A percentile compares a stretch with the other conserved stretches of the same genome.
Conservation (phyloP, 2,797 vertebrate species). For the Centropyge bicolor region DNA sequence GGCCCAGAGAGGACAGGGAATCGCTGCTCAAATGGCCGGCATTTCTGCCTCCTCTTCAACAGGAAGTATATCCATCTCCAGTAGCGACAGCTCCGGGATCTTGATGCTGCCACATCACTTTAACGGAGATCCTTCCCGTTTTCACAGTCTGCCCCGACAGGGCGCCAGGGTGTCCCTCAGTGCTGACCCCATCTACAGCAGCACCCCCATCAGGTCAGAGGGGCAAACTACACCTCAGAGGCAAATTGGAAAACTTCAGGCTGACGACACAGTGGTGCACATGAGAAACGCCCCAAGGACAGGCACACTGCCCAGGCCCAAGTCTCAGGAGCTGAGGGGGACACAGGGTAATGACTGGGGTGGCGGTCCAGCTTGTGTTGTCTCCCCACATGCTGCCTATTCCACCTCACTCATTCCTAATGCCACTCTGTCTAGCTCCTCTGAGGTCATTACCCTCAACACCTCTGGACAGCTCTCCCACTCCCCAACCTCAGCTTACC, state of each 20-base stretch:
- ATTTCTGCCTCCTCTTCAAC: constrained; percentile 90
- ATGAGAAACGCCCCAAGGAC: constrained; percentile 83
- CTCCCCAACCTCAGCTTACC: constrained; percentile 63
- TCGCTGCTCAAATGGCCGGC: constrained; percentile 95
- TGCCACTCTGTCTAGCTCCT: constrained; percentile 90
- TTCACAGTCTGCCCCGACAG: constrained; percentile 93
- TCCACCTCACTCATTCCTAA: constrained; percentile 94
- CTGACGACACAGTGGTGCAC: constrained; percentile 85
- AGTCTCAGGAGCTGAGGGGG: constrained; percentile 90
- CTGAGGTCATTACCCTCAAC: constrained; percentile 91
- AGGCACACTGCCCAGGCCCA: constrained; percentile 84
- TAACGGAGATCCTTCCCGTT: constrained; percentile 86
- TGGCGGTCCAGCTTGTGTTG: constrained; percentile 87
- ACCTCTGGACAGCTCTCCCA: constrained; percentile 77
- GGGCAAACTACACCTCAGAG: constrained; percentile 73
- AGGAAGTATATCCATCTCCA: constrained; percentile 91
- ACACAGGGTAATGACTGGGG: constrained; percentile 82
- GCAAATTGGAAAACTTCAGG: constrained; percentile 87
- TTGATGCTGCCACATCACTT: constrained; percentile 84
- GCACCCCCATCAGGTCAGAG: constrained; percentile 83
- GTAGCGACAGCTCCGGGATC: constrained; percentile 85
- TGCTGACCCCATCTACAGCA: constrained; percentile 86
- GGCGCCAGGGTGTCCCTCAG: constrained; percentile 89
- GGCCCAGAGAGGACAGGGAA: constrained; percentile 95
- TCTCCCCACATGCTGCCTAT: constrained; percentile 93